phyloP scores from a whole-genome alignment of 2,888 invertebrate genomes.

The Pyrochroa serraticornis region DNA sequence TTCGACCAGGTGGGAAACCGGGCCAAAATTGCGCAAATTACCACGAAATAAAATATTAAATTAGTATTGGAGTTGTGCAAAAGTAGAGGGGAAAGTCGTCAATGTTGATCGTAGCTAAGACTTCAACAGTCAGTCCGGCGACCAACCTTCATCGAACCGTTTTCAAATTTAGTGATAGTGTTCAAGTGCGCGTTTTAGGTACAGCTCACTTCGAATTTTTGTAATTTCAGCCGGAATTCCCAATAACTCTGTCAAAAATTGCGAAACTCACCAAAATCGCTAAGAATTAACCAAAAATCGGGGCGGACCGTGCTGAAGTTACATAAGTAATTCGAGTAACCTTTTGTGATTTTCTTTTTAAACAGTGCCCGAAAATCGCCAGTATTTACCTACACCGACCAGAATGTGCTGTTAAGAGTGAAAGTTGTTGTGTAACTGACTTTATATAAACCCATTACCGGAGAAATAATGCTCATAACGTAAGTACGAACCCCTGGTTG shows the following conservation, averaged over 20 bases:
- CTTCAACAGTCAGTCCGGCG: slow-evolving; percentile 28
- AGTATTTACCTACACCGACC: background rate
- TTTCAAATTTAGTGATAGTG: background rate
- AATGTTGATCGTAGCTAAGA: slow-evolving; percentile 15
- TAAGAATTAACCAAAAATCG: background rate
- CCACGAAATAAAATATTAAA: background rate
- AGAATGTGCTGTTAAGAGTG: slow-evolving; percentile 20
- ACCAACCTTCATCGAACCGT: slow-evolving; percentile 13
- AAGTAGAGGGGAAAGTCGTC: slow-evolving; percentile 23
- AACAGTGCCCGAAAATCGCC: too few species aligned
- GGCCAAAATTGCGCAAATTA: background rate
- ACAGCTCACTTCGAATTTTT: too few species aligned
- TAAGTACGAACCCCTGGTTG: slow-evolving; percentile 13
- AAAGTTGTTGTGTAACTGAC: slow-evolving; percentile 28
- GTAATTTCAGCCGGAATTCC: too few species aligned
- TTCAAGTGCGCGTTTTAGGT: background rate
- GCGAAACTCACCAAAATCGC: slow-evolving; percentile 12
- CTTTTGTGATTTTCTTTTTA: too few species aligned
- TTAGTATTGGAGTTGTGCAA: background rate
- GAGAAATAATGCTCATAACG: slow-evolving; percentile 24
- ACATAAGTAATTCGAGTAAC: too few species aligned
- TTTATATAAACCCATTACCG: slow-evolving; percentile 8
- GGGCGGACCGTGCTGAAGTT: too few species aligned
- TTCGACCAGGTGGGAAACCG: too few species aligned
- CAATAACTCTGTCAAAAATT: background rate